These are phyloP conservation scores for Neopipo cinnamomea DNA, from an alignment of 2,113 vertebrate species.

Conservation along the genomic window DNA sequence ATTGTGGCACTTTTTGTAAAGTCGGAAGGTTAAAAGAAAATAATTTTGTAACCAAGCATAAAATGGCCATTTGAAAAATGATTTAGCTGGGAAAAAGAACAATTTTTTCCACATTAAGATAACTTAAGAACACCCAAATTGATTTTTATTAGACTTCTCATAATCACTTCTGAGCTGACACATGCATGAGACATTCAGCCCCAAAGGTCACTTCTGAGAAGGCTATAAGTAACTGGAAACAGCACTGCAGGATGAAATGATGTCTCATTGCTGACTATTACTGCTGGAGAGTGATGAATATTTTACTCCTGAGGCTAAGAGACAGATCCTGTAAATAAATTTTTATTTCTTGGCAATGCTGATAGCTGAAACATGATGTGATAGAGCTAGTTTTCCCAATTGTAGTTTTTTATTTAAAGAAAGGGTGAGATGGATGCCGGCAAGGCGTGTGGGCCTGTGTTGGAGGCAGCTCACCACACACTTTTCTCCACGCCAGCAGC, in stretches of 20 bases:
- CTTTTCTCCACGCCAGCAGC: not conserved
- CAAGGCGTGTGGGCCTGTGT: fast-evolving
- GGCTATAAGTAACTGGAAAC: slow-evolving; percentile 46
- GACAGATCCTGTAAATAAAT: not conserved
- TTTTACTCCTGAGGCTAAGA: slow-evolving; percentile 27
- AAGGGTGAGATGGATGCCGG: fast-evolving
- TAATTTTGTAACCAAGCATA: slow-evolving; percentile 23
- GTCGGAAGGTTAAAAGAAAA: slow-evolving; percentile 28
- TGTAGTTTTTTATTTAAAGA: not conserved
- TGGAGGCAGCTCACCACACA: fast-evolving
- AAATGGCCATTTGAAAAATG: slow-evolving; percentile 45
- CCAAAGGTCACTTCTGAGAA: slow-evolving; percentile 57
- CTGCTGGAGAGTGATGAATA: not conserved
- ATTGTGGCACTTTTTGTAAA: not conserved
- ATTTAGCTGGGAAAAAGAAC: slow-evolving; percentile 2
- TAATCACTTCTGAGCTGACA: slow-evolving; percentile 50
- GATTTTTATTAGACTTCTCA: slow-evolving; percentile 57
- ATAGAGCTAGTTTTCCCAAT: not conserved
- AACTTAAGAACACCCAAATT: slow-evolving; percentile 48
- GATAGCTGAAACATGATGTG: not conserved
- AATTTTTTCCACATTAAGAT: slow-evolving; percentile 54
- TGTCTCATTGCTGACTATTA: not conserved
- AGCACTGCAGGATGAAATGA: slow-evolving; percentile 29
- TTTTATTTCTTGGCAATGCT: not conserved
- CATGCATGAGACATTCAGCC: slow-evolving; percentile 39